Conservation (phyloP, 2,113 vertebrate genomes). For the Podarcis raffonei region DNA sequence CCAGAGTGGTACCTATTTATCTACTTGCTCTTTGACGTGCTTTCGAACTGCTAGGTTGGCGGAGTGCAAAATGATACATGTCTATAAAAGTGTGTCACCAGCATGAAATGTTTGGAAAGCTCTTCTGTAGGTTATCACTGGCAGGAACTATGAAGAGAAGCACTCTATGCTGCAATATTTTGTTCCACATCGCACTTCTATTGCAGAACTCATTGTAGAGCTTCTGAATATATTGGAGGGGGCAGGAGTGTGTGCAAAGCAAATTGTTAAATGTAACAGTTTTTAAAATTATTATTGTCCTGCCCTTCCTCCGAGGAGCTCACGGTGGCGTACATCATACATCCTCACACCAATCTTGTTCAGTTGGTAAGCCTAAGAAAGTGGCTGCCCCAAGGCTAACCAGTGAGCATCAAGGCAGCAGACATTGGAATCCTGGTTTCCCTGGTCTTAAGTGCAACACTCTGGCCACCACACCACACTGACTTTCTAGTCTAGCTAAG, state of each 20-base stretch:
- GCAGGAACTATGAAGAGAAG: not conserved
- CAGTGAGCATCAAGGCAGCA: not conserved
- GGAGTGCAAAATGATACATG: too few species aligned
- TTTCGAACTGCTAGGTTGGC: too few species aligned
- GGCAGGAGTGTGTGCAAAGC: constrained; percentile 18
- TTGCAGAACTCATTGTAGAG: constrained; percentile 27
- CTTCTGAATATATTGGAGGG: not conserved
- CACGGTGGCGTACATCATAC: too few species aligned
- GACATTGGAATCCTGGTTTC: not conserved
- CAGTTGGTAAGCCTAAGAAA: not conserved
- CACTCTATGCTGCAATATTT: not conserved
- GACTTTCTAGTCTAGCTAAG: not conserved
- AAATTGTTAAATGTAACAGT: not conserved
- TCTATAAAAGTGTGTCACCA: too few species aligned
- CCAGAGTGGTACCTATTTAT: too few species aligned
- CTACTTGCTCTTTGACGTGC: too few species aligned
- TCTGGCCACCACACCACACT: not conserved
- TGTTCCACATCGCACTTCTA: not conserved
- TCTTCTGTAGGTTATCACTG: not conserved
- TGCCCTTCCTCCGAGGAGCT: not conserved
- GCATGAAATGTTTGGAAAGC: too few species aligned
- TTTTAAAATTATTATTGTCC: not conserved
- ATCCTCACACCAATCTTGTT: not conserved
- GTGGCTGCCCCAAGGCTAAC: not conserved
- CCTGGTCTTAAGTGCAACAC: not conserved